Conservation (phyloP, 2,888 invertebrate genomes). For the Steromphala cineraria region DNA sequence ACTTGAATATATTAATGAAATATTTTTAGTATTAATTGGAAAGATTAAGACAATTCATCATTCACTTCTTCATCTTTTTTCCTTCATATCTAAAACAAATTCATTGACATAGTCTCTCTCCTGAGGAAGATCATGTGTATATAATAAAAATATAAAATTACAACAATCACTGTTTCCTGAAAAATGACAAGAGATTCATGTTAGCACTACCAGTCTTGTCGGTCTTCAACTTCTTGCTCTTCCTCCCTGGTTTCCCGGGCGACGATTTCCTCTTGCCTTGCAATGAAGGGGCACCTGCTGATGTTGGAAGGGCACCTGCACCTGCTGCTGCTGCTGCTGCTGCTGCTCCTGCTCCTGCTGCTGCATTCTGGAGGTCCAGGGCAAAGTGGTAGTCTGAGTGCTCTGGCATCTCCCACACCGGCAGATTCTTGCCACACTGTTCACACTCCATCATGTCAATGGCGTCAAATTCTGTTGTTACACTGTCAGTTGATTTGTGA, state of each 20-base stretch:
- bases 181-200: constrained; percentile 22
- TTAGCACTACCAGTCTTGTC: constrained; percentile 8
- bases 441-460: constrained; percentile 77
- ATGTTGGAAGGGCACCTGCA: neutral
- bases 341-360: neutral
- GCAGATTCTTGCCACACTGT: constrained; percentile 83
- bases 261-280: neutral
- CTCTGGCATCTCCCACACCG: constrained; percentile 81
- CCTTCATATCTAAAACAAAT: too few relatives aligned
- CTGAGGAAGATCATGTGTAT: too few relatives aligned
- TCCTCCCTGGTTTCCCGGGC: neutral
- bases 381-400: constrained; percentile 92
- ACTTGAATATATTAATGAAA: too few relatives aligned
- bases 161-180: constrained; percentile 12
- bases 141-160: neutral
- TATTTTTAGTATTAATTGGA: too few relatives aligned
- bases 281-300: neutral
- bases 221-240: constrained; percentile 22
- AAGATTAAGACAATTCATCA: too few relatives aligned
- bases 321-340: neutral
- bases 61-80: too few relatives aligned
- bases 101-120: too few relatives aligned
- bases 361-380: constrained; percentile 79
- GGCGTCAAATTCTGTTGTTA: neutral
- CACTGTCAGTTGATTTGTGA: neutral